A percentile compares a stretch with the other conserved stretches of the same genome.
Evolutionary conservation across 1,140 invertebrate species (phyloP).

Genomic region (Drosophila sechellia): DNA sequence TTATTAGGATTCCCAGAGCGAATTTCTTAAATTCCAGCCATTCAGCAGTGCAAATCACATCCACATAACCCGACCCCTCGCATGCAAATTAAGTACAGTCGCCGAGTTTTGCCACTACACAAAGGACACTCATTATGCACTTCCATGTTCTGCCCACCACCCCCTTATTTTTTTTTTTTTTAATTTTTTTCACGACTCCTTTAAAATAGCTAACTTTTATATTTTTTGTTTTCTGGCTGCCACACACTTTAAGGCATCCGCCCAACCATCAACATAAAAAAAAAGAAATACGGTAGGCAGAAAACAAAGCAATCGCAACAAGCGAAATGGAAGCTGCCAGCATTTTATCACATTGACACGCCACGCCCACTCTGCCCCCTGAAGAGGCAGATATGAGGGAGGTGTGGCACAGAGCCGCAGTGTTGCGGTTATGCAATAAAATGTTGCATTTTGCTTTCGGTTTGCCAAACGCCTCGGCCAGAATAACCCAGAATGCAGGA

Average conservation of each 20-base stretch:
- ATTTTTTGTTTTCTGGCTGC: constrained; percentile 26
- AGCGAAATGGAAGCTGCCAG: constrained; percentile 41
- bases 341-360: constrained; percentile 59
- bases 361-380: background rate
- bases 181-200: constrained; percentile 7
- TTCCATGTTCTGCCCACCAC: constrained; percentile 16
- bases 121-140: constrained; percentile 77
- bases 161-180: constrained; percentile 14
- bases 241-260: constrained; percentile 55
- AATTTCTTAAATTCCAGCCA: constrained; percentile 29
- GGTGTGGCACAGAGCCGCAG: constrained; percentile 25
- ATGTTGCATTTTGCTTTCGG: constrained; percentile 71
- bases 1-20: constrained; percentile 29
- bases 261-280: constrained; percentile 24
- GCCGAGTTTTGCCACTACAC: constrained; percentile 45
- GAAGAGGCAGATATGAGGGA: background rate
- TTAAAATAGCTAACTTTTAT: constrained; percentile 37
- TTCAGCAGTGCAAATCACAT: constrained; percentile 50
- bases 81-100: constrained; percentile 73
- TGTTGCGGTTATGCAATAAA: constrained; percentile 70
- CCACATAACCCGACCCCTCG: constrained; percentile 22
- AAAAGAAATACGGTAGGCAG: background rate
- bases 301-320: constrained; percentile 16
- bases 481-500: background rate
- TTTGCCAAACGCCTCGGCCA: constrained; percentile 2